These are phyloP conservation scores for Parnassius glacialis DNA, from an alignment of 2,888 invertebrate genomes.

Conservation along the genomic window DNA sequence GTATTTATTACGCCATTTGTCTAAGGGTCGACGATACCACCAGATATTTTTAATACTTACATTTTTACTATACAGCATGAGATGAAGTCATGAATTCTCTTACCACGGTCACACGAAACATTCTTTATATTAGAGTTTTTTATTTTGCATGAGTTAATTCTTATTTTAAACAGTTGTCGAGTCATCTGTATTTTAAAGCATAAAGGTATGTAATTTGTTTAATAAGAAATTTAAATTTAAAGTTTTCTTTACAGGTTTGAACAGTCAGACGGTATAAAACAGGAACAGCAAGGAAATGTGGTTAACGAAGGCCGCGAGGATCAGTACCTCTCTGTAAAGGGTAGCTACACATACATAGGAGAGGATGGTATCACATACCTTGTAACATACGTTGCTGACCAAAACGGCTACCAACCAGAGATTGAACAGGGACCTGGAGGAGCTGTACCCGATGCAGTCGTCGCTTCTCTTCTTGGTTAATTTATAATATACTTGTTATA, in stretches of 20 bases:
- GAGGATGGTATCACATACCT: conserved; percentile 60
- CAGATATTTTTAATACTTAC: too few relatives aligned
- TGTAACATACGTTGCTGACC: conserved; percentile 63
- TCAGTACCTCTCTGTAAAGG: conserved; percentile 56
- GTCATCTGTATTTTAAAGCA: background rate
- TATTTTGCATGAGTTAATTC: background rate
- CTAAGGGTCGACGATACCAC: too few relatives aligned
- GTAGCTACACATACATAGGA: conserved; percentile 51
- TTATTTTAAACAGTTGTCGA: too few relatives aligned
- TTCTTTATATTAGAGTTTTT: background rate
- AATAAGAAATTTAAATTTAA: too few relatives aligned
- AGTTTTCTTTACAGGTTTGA: conserved; percentile 2
- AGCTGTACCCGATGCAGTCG: conserved; percentile 9
- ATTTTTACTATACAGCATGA: too few relatives aligned
- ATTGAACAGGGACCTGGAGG: conserved; percentile 25
- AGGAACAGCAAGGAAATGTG: conserved; percentile 55
- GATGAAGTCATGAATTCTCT: too few relatives aligned
- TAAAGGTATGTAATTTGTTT: background rate
- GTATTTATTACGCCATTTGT: too few relatives aligned
- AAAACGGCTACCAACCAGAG: conserved; percentile 61
- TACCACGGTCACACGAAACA: too few relatives aligned
- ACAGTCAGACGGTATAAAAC: conserved; percentile 59
- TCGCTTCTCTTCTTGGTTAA: conserved; percentile 23
- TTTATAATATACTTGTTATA: background rate
- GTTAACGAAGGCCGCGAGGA: conserved; percentile 54